Evolutionary conservation across 2,888 invertebrate genomes (phyloP), one percentile per base, ranked within the genome.

Genomic region (Homarus gammarus): DNA sequence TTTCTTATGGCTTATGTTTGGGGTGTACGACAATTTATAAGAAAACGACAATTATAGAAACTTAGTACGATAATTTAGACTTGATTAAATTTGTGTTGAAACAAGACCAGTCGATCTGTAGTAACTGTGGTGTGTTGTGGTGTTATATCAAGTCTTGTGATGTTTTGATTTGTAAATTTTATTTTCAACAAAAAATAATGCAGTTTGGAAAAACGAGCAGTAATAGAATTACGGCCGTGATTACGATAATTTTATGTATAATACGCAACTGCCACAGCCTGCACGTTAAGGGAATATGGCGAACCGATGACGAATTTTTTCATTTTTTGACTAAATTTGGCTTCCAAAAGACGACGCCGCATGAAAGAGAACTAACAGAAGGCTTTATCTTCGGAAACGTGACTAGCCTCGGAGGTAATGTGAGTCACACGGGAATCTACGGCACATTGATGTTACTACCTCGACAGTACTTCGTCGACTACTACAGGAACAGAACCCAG

Each of bases 371-470:
- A 93, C 96, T 97, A 93, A 97, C 98, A 92, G 97, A 97, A 94
- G 99, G 99, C 78, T 99, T 97, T 94, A 98, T 99, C 93, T 99
- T 98, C 94, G 99, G 99, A 22, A 99, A 99, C 94, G 96, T 99
- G 77, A 98, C 98, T 40, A 95, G 97, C 92, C 1, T 22, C 5
- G 40, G 31, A 15, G 95, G 97, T 92, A 2, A n/a, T 10, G n/a
- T 22, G 1, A 38, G 44, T 8, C 2, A 10, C 15, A 91, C 92
- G 92, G 96, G 96, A 18, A 95, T 97, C 61, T 61, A 64, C 49
- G 90, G 90, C 3, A 98, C 97, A 27, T 95, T 99, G 92, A 97
- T 98, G n/a, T 97, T 99, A 18, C 95, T 99, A 92, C 98, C 98
- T 94, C 96, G 98, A 93, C 95, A 96, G 90, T 97, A 97, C 94